These are phyloP conservation scores for Gnathochromis pfefferi DNA, from an alignment of 2,113 vertebrate species.

Conservation along the genomic window DNA sequence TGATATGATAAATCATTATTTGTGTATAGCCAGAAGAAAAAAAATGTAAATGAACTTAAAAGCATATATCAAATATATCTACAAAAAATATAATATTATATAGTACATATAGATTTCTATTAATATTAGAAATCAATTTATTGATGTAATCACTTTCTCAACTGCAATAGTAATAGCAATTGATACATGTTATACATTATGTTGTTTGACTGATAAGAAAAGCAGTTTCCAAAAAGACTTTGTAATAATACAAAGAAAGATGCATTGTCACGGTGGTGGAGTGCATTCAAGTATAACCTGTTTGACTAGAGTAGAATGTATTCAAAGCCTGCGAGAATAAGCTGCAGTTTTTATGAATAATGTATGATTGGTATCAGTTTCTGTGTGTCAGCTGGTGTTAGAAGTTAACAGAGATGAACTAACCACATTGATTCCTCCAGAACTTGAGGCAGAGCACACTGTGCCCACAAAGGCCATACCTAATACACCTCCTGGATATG, in stretches of 20 bases:
- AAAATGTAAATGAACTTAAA: neutral
- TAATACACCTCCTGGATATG: constrained; percentile 24
- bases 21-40: neutral
- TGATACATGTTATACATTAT: neutral
- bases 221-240: neutral
- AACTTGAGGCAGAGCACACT: constrained; percentile 67
- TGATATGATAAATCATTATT: neutral
- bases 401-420: constrained; percentile 33
- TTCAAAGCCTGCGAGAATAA: neutral
- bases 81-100: neutral
- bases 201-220: neutral
- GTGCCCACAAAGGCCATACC: constrained; percentile 85
- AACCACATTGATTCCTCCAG: constrained; percentile 80
- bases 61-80: neutral
- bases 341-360: constrained; percentile 35
- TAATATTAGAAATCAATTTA: neutral
- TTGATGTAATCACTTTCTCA: neutral
- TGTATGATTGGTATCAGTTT: constrained; percentile 37
- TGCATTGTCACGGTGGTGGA: neutral
- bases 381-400: neutral
- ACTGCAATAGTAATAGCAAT: neutral
- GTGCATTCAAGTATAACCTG: neutral
- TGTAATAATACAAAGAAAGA: neutral
- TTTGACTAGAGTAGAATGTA: neutral
- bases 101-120: neutral